A percentile compares a stretch with the other conserved stretches of the same genome.
These are phyloP conservation scores for Slavum lentiscoides DNA, from an alignment of 2,888 invertebrate species.

Conservation along the genomic window DNA sequence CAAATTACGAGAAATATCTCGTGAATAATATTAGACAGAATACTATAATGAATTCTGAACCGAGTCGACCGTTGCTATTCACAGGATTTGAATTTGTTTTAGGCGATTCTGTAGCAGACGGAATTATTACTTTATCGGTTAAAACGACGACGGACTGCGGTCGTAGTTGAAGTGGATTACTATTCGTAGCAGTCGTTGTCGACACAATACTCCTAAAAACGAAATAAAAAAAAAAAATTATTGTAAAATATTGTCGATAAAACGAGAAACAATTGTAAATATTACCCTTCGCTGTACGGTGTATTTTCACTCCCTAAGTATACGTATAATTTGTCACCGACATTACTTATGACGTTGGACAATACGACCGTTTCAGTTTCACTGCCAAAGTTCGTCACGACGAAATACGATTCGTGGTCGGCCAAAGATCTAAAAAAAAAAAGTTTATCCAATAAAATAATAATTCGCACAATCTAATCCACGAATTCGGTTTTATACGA, in stretches of 20 bases:
- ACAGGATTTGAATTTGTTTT: background rate
- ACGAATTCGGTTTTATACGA: too few relatives aligned
- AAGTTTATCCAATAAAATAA: too few relatives aligned
- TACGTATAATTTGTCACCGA: background rate
- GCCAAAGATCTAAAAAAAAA: slow-evolving; percentile 19
- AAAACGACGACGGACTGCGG: slow-evolving; percentile 29
- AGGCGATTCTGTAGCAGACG: too few relatives aligned
- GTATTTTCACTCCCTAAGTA: slow-evolving; percentile 34
- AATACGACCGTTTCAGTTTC: slow-evolving; percentile 36
- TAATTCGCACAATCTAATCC: too few relatives aligned
- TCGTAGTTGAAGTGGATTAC: background rate
- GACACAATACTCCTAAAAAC: background rate
- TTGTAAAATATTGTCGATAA: too few relatives aligned
- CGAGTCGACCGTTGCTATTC: too few relatives aligned
- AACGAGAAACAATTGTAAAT: too few relatives aligned
- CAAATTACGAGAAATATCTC: too few relatives aligned
- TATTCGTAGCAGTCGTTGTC: too few relatives aligned
- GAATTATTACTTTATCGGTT: slow-evolving; percentile 6
- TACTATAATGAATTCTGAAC: background rate
- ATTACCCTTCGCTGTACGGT: slow-evolving; percentile 26
- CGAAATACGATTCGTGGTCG: slow-evolving; percentile 5
- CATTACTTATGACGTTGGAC: background rate
- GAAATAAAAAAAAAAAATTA: background rate
- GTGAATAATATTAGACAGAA: background rate
- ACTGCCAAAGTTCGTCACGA: slow-evolving; percentile 46